Evolutionary conservation across 2,888 invertebrate species (phyloP).

Genomic region (Leptinotarsa peninsularis): DNA sequence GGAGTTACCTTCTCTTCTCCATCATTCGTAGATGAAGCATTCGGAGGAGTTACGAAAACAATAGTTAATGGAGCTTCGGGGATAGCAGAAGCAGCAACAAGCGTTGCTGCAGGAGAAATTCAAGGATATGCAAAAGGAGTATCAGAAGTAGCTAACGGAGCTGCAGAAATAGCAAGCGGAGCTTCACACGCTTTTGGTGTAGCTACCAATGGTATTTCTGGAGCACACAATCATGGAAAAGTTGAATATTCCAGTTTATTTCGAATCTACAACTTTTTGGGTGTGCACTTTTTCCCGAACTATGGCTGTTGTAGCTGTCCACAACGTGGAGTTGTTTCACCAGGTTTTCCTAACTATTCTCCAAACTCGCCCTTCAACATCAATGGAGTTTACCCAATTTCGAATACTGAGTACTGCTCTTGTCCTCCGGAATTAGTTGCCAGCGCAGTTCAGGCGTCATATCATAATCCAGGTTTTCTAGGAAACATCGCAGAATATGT

Average conservation of each 20-base stretch:
- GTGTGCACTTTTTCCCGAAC: not conserved
- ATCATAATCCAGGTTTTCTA: not conserved
- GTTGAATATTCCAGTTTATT: not conserved
- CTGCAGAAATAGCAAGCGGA: not conserved
- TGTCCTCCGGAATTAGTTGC: not conserved
- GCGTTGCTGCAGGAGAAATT: not conserved
- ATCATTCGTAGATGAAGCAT: not conserved
- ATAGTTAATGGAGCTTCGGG: not conserved
- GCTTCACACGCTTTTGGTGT: not conserved
- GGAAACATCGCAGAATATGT: not conserved
- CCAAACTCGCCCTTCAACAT: not conserved
- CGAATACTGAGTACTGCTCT: not conserved
- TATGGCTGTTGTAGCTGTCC: constrained; percentile 7
- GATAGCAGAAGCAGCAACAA: not conserved
- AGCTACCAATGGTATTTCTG: not conserved
- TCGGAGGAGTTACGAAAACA: not conserved
- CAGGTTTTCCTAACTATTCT: not conserved
- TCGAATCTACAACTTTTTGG: not conserved
- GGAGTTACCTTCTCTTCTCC: not conserved
- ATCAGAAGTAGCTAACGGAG: not conserved
- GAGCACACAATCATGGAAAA: not conserved
- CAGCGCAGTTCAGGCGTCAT: not conserved
- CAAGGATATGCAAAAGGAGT: not conserved
- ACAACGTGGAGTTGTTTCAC: not conserved
- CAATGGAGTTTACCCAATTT: not conserved